A percentile compares a stretch with the other conserved stretches of the same genome.
These are phyloP conservation scores for Cetonia aurata DNA, from an alignment of 2,888 invertebrate genomes.

Conservation along the genomic window DNA sequence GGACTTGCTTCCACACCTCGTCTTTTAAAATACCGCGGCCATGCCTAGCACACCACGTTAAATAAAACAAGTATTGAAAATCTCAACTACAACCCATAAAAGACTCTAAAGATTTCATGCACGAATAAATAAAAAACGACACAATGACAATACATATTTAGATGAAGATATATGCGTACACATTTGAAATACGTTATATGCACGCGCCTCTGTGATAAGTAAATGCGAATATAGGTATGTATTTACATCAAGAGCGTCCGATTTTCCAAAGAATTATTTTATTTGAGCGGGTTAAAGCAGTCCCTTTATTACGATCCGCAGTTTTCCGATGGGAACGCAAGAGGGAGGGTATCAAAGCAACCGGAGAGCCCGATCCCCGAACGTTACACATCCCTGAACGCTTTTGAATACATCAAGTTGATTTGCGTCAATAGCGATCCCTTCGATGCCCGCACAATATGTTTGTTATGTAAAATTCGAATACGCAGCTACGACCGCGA, in stretches of 20 bases:
- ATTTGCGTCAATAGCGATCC: slow-evolving; percentile 36
- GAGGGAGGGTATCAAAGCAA: slow-evolving; percentile 12
- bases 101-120: too few relatives aligned
- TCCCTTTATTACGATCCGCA: slow-evolving; percentile 20
- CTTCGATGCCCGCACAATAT: slow-evolving; percentile 29
- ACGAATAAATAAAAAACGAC: too few relatives aligned
- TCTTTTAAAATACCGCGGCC: too few relatives aligned
- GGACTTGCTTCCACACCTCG: too few relatives aligned
- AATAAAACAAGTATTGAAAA: too few relatives aligned
- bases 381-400: slow-evolving; percentile 33
- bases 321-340: not conserved
- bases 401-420: slow-evolving; percentile 34
- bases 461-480: slow-evolving; percentile 38
- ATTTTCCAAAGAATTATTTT: slow-evolving; percentile 30
- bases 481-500: slow-evolving; percentile 7
- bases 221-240: not conserved
- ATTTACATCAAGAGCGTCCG: slow-evolving; percentile 23
- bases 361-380: slow-evolving; percentile 8
- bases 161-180: too few relatives aligned
- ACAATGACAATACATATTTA: too few relatives aligned
- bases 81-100: too few relatives aligned
- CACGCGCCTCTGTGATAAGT: not conserved
- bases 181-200: not conserved
- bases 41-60: too few relatives aligned
- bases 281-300: slow-evolving; percentile 32